Evolutionary conservation across 2,797 vertebrate genomes (phyloP).

Genomic region (Argentina silus): DNA sequence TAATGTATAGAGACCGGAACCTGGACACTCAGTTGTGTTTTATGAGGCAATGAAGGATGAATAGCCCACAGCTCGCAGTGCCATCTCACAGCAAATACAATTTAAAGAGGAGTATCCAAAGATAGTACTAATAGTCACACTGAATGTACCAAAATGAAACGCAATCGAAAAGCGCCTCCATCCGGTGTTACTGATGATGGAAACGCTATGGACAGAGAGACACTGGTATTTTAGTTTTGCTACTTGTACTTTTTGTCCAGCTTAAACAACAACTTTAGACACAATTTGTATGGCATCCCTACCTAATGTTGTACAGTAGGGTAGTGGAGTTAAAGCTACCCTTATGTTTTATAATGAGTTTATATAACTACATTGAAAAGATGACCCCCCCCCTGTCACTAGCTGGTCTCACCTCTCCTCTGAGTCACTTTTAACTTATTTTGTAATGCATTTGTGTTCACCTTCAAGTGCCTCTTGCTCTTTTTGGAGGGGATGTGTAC

Average conservation of each 20-base stretch:
- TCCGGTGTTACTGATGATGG: neutral
- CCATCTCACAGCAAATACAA: slow-evolving; percentile 19
- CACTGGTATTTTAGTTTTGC: neutral
- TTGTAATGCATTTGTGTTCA: slow-evolving; percentile 33
- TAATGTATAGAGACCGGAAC: neutral
- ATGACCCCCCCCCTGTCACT: neutral
- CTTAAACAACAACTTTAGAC: too few species aligned
- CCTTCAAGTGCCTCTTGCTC: slow-evolving; percentile 66
- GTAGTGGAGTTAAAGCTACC: too few species aligned
- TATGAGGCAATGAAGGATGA: slow-evolving; percentile 21
- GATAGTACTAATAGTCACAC: neutral
- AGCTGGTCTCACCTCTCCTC: neutral
- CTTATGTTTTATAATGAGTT: too few species aligned
- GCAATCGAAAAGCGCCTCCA: neutral
- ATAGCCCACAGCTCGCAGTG: slow-evolving; percentile 9
- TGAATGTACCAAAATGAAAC: neutral
- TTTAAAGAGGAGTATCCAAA: neutral
- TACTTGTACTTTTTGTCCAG: too few species aligned
- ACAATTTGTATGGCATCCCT: too few species aligned
- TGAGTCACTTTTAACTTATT: neutral
- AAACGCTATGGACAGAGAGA: neutral
- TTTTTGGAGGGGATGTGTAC: slow-evolving; percentile 26
- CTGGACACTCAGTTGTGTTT: neutral
- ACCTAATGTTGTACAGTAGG: too few species aligned
- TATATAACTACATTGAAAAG: neutral